Evolutionary conservation across 1,140 invertebrate species (phyloP), one percentile per base, ranked within the genome.

Genomic region (Drosophila rhopaloa): DNA sequence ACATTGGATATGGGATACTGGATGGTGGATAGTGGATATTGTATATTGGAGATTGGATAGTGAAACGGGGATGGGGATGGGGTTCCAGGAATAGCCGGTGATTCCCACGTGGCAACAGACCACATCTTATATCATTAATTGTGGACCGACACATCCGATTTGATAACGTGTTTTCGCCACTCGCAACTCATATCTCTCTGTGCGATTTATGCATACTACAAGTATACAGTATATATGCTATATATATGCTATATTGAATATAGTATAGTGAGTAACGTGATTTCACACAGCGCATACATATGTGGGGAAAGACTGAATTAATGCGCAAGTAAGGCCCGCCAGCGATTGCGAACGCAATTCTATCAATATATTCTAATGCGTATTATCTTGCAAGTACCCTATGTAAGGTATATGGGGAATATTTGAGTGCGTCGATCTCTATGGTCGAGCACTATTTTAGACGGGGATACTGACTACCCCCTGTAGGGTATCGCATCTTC

Each of bases 121-220:
- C 40, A 11, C 27, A 4, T 8, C 14, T 40, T 38, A 38, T 40
- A 43, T 57, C 38, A 43, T 11, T 16, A 16, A 9, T 43, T 27
- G 40, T 13, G 24, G 24, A 11, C 4, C 35, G 53, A 27, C 40
- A 55, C 56, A 55, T 43, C 41, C 55, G 51, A 61, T 51, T 16
- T 77, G 65, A 77, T 77, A 77, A 77, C 41, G 74, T 54, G 57
- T 53, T 70, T 57, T 43, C 16, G 46, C 16, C 16, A 37, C 53
- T 41, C 32, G 41, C 54, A 29, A 29, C 41, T 14, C 16, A 59
- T 32, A 51, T 40, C 38, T 43, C 50, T 14, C 46, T 54, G 19
- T 53, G 40, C 57, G 40, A 46, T 40, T 35, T 47, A 19, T 66
- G 56, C 60, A 68, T 29, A 65, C 27, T 35, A 16, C 37, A 4